A percentile compares a stretch with the other conserved stretches of the same genome.
Evolutionary conservation across 1,140 invertebrate genomes (phyloP).

Genomic region (Bradysia coprophila): DNA sequence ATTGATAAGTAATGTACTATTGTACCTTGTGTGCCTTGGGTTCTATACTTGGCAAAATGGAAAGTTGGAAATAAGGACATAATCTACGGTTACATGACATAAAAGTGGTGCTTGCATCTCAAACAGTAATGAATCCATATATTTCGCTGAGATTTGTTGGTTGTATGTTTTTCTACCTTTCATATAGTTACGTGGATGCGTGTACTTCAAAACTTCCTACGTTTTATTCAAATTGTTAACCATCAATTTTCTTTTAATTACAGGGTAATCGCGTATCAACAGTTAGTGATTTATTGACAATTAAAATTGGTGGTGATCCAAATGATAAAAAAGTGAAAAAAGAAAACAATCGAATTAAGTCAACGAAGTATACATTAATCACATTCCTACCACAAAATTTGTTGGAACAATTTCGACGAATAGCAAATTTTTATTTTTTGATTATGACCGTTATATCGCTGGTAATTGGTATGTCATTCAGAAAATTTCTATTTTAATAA

Average conservation of each 20-base stretch:
- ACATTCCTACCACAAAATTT: conserved; percentile 72
- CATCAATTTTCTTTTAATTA: conserved; percentile 6
- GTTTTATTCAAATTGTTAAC: background rate
- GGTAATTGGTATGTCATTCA: conserved; percentile 32
- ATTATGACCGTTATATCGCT: conserved; percentile 45
- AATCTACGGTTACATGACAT: too few species aligned
- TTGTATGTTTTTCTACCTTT: too few species aligned
- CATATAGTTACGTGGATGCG: too few species aligned
- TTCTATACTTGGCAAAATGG: too few species aligned
- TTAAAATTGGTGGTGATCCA: conserved; percentile 31
- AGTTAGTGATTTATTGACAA: conserved; percentile 29
- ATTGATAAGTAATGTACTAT: too few species aligned
- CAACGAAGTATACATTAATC: conserved; percentile 57
- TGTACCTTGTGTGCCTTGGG: too few species aligned
- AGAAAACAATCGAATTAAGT: conserved; percentile 34
- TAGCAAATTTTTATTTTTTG: conserved; percentile 77
- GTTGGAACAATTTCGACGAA: conserved; percentile 63
- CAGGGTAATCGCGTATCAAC: conserved; percentile 37
- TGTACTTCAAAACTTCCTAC: too few species aligned
- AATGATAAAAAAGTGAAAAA: conserved; percentile 20
- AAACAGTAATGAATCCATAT: too few species aligned
- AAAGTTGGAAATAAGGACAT: too few species aligned
- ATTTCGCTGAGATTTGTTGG: too few species aligned
- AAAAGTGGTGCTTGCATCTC: too few species aligned
- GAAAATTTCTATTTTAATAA: background rate